Conservation (phyloP, 1,140 invertebrate genomes). For the Ylistrum balloti region DNA sequence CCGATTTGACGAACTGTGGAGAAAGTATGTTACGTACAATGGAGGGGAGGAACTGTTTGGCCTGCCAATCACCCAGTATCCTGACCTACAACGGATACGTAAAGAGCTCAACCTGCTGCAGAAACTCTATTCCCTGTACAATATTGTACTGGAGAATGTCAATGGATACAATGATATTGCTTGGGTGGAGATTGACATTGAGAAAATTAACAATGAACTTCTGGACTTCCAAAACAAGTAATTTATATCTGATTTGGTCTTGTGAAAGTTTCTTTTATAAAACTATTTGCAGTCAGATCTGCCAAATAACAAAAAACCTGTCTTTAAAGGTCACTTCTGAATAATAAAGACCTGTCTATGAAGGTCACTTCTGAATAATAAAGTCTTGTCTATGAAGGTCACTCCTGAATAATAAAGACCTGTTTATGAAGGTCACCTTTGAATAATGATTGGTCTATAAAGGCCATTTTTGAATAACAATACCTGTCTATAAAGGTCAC, state of each 20-base stretch:
- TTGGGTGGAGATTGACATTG: conserved; percentile 94
- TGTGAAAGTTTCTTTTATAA: too few relatives aligned
- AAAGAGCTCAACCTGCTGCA: conserved; percentile 97
- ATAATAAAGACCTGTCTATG: too few relatives aligned
- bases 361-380: too few relatives aligned
- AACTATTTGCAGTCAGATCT: too few relatives aligned
- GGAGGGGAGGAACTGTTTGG: conserved; percentile 98
- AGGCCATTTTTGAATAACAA: too few relatives aligned
- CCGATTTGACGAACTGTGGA: conserved; percentile 97
- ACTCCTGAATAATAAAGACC: too few relatives aligned
- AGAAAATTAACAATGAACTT: conserved; percentile 98
- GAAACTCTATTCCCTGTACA: conserved; percentile 98
- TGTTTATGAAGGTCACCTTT: too few relatives aligned
- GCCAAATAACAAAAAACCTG: too few relatives aligned
- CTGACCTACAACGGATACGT: conserved; percentile 93
- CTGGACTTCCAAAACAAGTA: conserved; percentile 98
- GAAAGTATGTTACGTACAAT: conserved; percentile 95
- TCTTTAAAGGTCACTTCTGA: too few relatives aligned
- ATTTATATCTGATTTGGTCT: conserved; percentile 31
- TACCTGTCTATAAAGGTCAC: too few relatives aligned
- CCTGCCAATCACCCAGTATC: conserved; percentile 94
- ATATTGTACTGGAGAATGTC: conserved; percentile 97
- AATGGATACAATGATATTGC: conserved; percentile 98
- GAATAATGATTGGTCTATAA: too few relatives aligned
- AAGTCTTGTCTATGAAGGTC: too few relatives aligned